These are phyloP conservation scores for Bembecia ichneumoniformis DNA, from an alignment of 2,888 invertebrate species.

Conservation along the genomic window DNA sequence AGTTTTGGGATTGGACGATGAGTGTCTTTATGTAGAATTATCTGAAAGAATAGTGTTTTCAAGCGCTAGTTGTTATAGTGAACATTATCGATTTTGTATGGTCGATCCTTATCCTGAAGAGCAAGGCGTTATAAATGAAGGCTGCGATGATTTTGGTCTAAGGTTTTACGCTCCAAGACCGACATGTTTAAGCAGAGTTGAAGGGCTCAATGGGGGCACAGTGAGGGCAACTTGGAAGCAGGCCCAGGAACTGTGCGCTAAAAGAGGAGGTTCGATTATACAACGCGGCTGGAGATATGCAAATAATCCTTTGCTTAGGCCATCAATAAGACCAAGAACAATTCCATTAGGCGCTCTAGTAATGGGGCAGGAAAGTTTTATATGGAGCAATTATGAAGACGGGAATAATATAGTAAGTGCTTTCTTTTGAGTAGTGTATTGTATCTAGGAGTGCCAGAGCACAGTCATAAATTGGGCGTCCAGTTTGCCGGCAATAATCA, in stretches of 20 bases:
- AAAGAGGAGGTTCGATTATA: slow-evolving; percentile 36
- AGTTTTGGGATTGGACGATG: slow-evolving; percentile 22
- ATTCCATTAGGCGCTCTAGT: slow-evolving; percentile 43
- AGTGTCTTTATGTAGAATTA: slow-evolving; percentile 38
- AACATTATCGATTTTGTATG: slow-evolving; percentile 51
- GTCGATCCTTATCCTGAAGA: slow-evolving; percentile 37
- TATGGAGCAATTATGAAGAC: slow-evolving; percentile 27
- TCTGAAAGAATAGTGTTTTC: slow-evolving; percentile 40
- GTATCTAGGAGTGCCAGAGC: too few relatives aligned
- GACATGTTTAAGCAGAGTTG: slow-evolving; percentile 37
- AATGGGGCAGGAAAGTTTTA: slow-evolving; percentile 21
- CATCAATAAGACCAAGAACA: background rate
- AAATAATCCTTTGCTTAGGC: slow-evolving; percentile 32
- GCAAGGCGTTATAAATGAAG: slow-evolving; percentile 22
- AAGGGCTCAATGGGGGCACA: slow-evolving; percentile 31
- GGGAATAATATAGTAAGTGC: slow-evolving; percentile 25
- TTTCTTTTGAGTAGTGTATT: background rate
- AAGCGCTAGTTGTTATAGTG: slow-evolving; percentile 42
- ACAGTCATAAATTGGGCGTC: too few relatives aligned
- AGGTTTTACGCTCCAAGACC: slow-evolving; percentile 47
- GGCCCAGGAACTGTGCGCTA: slow-evolving; percentile 38
- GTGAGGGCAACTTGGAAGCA: slow-evolving; percentile 55
- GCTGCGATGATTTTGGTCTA: slow-evolving; percentile 30
- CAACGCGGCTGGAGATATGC: slow-evolving; percentile 57
- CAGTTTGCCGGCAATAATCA: too few relatives aligned